Evolutionary conservation across 2,888 invertebrate genomes (phyloP).

Genomic region (Fragum fragum): DNA sequence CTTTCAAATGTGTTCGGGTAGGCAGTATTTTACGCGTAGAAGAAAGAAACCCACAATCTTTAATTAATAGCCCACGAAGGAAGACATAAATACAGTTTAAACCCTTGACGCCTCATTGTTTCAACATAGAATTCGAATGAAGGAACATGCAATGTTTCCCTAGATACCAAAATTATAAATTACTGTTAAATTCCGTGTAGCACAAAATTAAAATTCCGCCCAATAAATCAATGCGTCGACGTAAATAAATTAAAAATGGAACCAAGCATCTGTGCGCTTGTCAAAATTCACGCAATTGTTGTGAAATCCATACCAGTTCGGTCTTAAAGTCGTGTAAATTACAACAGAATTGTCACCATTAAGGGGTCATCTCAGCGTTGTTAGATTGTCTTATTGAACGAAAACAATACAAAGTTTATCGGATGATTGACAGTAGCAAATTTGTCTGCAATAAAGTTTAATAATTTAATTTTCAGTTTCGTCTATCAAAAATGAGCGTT

Average conservation of each 20-base stretch:
- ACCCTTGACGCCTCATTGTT: background rate
- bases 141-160: background rate
- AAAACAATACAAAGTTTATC: slow-evolving; percentile 15
- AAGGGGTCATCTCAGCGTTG: slow-evolving; percentile 6
- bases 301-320: slow-evolving; percentile 14
- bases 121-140: slow-evolving; percentile 13
- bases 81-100: background rate
- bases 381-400: slow-evolving; percentile 7
- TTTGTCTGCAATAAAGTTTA: slow-evolving; percentile 13
- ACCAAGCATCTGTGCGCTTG: slow-evolving; percentile 50
- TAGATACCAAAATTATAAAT: background rate
- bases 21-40: background rate
- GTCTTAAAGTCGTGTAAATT: slow-evolving; percentile 23
- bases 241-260: slow-evolving; percentile 26
- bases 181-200: background rate
- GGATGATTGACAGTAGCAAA: slow-evolving; percentile 21
- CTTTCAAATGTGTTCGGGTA: no score
- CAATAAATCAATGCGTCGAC: slow-evolving; percentile 1
- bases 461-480: no score
- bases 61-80: background rate
- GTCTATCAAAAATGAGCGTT: no score
- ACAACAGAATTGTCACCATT: slow-evolving; percentile 10
- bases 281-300: slow-evolving; percentile 39
- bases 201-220: background rate
- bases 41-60: background rate